A percentile compares a stretch with the other conserved stretches of the same genome.
Conservation (phyloP, 2,113 vertebrate genomes). For the Rhodinocichla rosea region DNA sequence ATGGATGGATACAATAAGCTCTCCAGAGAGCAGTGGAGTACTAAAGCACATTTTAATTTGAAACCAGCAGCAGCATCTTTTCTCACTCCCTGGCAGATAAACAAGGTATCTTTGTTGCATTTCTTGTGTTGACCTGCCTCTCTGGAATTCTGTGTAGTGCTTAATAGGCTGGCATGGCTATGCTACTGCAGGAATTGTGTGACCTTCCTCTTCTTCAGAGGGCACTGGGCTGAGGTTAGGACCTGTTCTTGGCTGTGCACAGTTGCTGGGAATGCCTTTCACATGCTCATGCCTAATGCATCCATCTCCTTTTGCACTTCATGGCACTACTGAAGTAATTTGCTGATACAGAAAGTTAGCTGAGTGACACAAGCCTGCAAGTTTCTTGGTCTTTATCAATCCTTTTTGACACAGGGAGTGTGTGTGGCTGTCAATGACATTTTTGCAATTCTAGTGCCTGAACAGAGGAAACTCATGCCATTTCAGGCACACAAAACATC, state of each 20-base stretch:
- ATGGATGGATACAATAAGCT: not conserved
- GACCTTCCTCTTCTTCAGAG: not conserved
- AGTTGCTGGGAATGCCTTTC: not conserved
- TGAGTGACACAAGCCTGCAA: not conserved
- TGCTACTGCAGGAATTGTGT: fast-evolving
- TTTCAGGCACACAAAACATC: not conserved
- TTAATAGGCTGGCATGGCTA: not conserved
- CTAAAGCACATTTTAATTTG: not conserved
- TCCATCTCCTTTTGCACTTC: not conserved
- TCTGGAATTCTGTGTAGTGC: not conserved
- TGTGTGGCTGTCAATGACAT: not conserved
- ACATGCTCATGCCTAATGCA: not conserved
- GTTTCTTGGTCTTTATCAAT: not conserved
- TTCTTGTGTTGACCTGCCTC: not conserved
- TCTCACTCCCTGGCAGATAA: not conserved
- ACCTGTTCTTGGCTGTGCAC: not conserved
- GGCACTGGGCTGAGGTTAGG: not conserved
- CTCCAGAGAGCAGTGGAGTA: not conserved
- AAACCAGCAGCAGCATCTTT: not conserved
- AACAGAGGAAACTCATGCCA: not conserved
- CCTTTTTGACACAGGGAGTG: not conserved
- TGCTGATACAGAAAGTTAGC: not conserved
- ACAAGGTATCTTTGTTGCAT: not conserved
- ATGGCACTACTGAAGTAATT: not conserved
- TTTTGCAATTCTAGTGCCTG: not conserved